Conservation (phyloP, 1,140 invertebrate genomes). For the Pantala flavescens region DNA sequence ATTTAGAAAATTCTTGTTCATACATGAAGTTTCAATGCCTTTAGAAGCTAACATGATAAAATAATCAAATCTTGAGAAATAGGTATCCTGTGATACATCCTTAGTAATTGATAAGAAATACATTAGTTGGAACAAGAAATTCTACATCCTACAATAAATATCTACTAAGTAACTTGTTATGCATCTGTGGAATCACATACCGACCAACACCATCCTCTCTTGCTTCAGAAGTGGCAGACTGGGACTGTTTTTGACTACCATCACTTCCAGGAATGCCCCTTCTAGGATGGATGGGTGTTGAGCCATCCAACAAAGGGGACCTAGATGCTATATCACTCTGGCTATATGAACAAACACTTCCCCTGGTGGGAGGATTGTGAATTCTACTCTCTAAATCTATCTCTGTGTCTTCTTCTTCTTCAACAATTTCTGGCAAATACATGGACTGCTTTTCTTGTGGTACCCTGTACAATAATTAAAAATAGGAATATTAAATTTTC, state of each 20-base stretch:
- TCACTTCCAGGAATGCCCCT: neutral
- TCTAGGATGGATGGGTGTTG: neutral
- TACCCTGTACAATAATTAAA: constrained; percentile 34
- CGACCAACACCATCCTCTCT: neutral
- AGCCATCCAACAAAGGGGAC: neutral
- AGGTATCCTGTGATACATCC: no score
- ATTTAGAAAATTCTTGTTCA: no score
- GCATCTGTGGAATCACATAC: neutral
- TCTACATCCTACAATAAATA: no score
- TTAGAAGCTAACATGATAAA: no score
- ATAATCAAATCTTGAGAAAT: no score
- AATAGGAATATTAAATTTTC: neutral
- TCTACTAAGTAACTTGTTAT: no score
- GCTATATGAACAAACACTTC: neutral
- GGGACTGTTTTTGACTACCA: neutral
- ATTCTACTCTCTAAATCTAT: neutral
- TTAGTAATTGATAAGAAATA: no score
- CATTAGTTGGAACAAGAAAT: no score
- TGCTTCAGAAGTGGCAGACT: neutral
- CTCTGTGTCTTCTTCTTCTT: constrained; percentile 32
- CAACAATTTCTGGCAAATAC: constrained; percentile 47
- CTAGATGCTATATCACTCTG: neutral
- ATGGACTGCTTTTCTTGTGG: constrained; percentile 49
- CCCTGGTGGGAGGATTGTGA: neutral
- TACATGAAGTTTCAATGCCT: no score